A percentile compares a stretch with the other conserved stretches of the same genome.
Conservation (phyloP, 1,140 invertebrate species). For the Hesperophylax magnus region DNA sequence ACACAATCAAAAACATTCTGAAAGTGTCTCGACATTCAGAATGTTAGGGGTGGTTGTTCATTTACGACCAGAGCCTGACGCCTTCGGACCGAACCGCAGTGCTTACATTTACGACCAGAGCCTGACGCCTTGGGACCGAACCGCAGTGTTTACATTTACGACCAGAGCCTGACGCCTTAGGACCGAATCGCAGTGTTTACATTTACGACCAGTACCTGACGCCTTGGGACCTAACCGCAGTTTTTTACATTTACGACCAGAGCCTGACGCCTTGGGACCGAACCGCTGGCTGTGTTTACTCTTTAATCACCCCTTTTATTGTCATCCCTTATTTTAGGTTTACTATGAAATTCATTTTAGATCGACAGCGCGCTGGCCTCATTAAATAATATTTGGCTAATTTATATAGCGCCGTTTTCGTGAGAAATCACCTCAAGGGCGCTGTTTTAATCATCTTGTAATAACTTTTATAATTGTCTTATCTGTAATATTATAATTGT, state of each 20-base stretch:
- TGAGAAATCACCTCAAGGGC: too few species aligned
- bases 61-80: neutral
- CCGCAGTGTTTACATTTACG: constrained; percentile 3
- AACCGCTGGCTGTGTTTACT: constrained; percentile 3
- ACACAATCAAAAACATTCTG: too few species aligned
- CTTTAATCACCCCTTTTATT: constrained; percentile 2
- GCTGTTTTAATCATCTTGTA: too few species aligned
- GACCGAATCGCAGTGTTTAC: neutral
- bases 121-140: neutral
- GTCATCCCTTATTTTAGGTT: too few species aligned
- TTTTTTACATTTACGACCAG: neutral
- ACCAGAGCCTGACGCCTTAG: neutral
- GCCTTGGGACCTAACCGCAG: neutral
- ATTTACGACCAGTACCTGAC: neutral
- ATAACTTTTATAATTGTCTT: too few species aligned
- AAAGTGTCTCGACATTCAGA: neutral
- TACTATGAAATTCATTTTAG: too few species aligned
- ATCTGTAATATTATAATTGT: too few species aligned
- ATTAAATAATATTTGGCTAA: too few species aligned
- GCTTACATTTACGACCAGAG: neutral
- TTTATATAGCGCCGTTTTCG: too few species aligned
- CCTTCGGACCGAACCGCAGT: neutral
- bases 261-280: neutral
- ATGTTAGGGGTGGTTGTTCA: neutral
- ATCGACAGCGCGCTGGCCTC: too few species aligned